phyloP scores from a whole-genome alignment of 2,888 invertebrate species.

The Oxystoma pomonae region DNA sequence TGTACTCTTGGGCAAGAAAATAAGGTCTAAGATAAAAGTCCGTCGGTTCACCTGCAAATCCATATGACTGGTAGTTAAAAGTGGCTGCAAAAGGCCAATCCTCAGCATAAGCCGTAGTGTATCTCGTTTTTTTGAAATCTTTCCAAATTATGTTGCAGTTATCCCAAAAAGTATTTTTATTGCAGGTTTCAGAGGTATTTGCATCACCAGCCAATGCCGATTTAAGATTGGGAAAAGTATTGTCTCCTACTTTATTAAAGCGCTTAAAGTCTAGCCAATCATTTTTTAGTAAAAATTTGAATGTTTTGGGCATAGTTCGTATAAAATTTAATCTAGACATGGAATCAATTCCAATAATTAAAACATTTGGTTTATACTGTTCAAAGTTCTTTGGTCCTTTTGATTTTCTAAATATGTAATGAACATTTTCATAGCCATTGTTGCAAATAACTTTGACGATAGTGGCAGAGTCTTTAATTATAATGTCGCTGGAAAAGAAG shows the following conservation, averaged over 20 bases:
- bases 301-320: conserved; percentile 70
- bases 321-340: conserved; percentile 75
- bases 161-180: conserved; percentile 48
- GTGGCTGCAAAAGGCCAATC: conserved; percentile 58
- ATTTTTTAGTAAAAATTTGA: conserved; percentile 58
- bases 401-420: not conserved
- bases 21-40: conserved; percentile 79
- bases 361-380: not conserved
- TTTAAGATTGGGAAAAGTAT: conserved; percentile 88
- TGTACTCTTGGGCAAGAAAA: conserved; percentile 54
- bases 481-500: not conserved
- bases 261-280: conserved; percentile 39
- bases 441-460: conserved; percentile 32
- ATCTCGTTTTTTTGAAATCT: conserved; percentile 63
- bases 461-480: not conserved
- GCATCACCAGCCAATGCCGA: conserved; percentile 69
- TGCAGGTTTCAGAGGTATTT: not conserved
- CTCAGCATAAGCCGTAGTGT: conserved; percentile 75
- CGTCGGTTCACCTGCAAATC: conserved; percentile 69
- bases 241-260: conserved; percentile 72
- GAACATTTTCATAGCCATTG: not conserved
- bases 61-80: conserved; percentile 66
- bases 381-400: not conserved
- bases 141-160: conserved; percentile 76
- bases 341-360: conserved; percentile 69